Conservation (phyloP, 2,888 invertebrate species). For the Camptogramma bilineatum region DNA sequence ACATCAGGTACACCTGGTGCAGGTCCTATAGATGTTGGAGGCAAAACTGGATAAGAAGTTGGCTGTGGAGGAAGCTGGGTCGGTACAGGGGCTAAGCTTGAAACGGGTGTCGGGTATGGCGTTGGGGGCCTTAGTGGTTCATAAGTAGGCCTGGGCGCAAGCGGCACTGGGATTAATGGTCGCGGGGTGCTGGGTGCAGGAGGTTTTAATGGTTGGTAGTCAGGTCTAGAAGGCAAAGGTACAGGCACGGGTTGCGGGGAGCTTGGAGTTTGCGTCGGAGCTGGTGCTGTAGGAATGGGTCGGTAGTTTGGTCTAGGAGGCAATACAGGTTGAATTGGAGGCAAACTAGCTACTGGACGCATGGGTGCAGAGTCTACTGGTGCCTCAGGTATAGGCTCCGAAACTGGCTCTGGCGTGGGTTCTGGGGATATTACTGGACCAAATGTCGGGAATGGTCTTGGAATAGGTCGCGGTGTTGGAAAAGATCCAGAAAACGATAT, state of each 20-base stretch:
- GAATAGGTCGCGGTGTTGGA: background rate
- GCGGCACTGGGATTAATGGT: conserved; percentile 2
- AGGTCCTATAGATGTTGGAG: conserved; percentile 20
- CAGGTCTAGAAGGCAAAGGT: no score
- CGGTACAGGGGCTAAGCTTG: conserved; percentile 3
- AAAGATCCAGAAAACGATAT: background rate
- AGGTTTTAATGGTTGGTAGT: conserved; percentile 4
- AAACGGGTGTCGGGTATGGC: conserved; percentile 1
- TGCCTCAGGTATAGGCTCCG: background rate
- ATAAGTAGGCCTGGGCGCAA: background rate
- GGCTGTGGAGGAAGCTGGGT: conserved; percentile 5
- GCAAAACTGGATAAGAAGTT: conserved; percentile 7
- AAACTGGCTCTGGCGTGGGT: background rate
- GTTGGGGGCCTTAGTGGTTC: conserved; percentile 2
- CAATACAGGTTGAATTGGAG: background rate
- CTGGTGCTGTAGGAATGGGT: conserved; percentile 7
- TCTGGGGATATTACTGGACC: no score
- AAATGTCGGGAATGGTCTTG: background rate
- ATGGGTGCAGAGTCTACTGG: background rate
- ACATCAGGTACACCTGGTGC: background rate
- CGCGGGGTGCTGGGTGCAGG: background rate
- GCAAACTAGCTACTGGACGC: background rate
- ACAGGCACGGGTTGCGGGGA: background rate
- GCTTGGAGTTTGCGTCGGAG: background rate
- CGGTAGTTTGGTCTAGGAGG: conserved; percentile 15